phyloP scores from a whole-genome alignment of 2,888 invertebrate genomes.

The Platycheirus rosarum region DNA sequence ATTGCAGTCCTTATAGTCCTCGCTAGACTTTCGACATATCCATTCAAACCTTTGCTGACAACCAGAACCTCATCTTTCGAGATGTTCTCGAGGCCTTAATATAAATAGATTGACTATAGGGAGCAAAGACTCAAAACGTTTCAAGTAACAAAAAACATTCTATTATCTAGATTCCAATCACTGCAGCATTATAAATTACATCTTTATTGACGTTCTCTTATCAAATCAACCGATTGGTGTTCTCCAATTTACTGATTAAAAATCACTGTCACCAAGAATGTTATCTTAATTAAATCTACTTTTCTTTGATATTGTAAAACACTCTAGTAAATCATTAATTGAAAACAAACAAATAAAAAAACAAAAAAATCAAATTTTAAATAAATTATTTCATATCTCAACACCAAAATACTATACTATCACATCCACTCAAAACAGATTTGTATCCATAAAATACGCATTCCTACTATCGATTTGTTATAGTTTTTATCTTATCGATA shows the following conservation, averaged over 20 bases:
- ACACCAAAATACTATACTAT: not conserved
- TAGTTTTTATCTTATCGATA: not conserved
- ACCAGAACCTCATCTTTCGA: no score
- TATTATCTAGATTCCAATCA: slow-evolving; percentile 14
- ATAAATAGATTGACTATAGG: no score
- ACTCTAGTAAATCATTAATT: not conserved
- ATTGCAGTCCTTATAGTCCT: no score
- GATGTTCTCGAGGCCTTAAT: no score
- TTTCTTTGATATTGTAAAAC: not conserved
- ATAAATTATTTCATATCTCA: not conserved
- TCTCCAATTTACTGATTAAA: slow-evolving; percentile 6
- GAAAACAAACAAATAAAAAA: not conserved
- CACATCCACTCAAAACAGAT: not conserved
- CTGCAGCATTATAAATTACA: not conserved
- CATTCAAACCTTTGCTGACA: no score
- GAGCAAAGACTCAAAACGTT: no score
- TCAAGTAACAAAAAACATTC: not conserved
- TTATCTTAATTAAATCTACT: slow-evolving; percentile 4
- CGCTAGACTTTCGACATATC: no score
- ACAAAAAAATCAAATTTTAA: not conserved
- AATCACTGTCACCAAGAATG: slow-evolving; percentile 19
- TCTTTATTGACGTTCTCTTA: not conserved
- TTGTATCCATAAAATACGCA: not conserved
- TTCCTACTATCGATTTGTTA: not conserved
- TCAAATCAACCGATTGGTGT: not conserved